These are phyloP conservation scores for Dryobota labecula DNA, from an alignment of 2,888 invertebrate genomes.

Conservation along the genomic window DNA sequence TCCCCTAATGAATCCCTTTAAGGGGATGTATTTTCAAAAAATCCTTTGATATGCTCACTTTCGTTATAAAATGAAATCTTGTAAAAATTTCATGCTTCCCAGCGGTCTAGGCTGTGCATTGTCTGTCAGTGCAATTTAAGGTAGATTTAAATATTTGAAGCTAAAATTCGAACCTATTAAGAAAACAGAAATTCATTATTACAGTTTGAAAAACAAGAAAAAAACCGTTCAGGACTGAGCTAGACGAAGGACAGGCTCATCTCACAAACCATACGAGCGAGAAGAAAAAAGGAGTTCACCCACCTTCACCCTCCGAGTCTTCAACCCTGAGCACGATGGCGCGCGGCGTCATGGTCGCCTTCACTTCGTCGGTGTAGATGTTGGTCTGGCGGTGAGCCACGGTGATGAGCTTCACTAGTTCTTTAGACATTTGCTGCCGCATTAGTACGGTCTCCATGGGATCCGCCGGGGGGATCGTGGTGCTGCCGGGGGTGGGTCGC, in stretches of 20 bases:
- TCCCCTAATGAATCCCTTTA: not conserved
- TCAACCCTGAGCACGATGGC: constrained; percentile 69
- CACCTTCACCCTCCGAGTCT: constrained; percentile 71
- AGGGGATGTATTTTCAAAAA: too few relatives aligned
- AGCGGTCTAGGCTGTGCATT: not conserved
- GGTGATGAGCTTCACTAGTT: constrained; percentile 87
- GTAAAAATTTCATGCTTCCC: not conserved
- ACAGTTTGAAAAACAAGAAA: not conserved
- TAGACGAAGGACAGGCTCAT: not conserved
- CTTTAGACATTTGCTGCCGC: constrained; percentile 73
- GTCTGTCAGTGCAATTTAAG: not conserved
- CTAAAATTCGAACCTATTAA: not conserved
- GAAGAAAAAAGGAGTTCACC: not conserved
- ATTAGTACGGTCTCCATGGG: constrained; percentile 65
- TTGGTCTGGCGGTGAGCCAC: constrained; percentile 96
- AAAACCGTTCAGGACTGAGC: not conserved
- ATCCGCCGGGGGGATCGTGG: constrained; percentile 59
- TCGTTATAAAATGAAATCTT: too few relatives aligned
- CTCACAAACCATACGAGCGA: not conserved
- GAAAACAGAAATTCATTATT: not conserved
- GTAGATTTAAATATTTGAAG: too few relatives aligned
- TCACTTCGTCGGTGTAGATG: constrained; percentile 96
- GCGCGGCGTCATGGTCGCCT: constrained; percentile 80
- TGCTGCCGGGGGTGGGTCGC: constrained; percentile 49
- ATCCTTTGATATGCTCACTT: too few relatives aligned